Percentiles rank a stretch among this genome's conserved stretches.
These are phyloP conservation scores for Paguma larvata DNA, from an alignment of 2,797 vertebrate genomes.

Conservation along the genomic window DNA sequence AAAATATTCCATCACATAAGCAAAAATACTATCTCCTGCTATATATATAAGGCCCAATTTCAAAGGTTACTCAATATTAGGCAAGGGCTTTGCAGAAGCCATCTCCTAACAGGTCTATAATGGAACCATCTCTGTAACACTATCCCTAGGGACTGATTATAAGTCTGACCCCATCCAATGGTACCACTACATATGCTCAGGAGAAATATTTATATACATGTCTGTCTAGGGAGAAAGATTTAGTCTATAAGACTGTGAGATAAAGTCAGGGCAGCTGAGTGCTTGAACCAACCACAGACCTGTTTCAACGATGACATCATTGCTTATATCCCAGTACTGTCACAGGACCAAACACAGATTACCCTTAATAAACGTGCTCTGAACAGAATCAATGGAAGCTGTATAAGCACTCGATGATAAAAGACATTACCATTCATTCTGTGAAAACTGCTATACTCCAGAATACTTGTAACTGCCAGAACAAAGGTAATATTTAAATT, in stretches of 20 bases:
- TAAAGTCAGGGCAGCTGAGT: neutral
- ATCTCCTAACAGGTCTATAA: conserved; percentile 25
- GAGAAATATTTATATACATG: neutral
- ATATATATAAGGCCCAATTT: neutral
- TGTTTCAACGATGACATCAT: neutral
- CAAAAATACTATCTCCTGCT: conserved; percentile 49
- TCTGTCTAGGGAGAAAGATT: neutral
- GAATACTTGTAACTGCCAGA: neutral
- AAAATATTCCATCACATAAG: neutral
- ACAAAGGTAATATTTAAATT: neutral
- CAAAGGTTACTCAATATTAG: neutral
- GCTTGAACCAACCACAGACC: neutral
- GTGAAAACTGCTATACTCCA: neutral
- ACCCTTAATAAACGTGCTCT: neutral
- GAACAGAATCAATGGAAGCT: neutral
- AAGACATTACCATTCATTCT: neutral
- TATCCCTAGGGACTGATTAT: neutral
- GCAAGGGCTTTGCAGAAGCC: neutral
- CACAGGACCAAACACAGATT: neutral
- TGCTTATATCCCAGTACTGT: neutral
- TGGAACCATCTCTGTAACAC: neutral
- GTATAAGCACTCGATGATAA: neutral
- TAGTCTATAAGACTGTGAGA: neutral
- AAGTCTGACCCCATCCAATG: conserved; percentile 15
- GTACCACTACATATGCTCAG: neutral